Percentiles rank a stretch among this genome's conserved stretches.
phyloP scores from a whole-genome alignment of 2,113 vertebrate species.

The Carassius carassius region DNA sequence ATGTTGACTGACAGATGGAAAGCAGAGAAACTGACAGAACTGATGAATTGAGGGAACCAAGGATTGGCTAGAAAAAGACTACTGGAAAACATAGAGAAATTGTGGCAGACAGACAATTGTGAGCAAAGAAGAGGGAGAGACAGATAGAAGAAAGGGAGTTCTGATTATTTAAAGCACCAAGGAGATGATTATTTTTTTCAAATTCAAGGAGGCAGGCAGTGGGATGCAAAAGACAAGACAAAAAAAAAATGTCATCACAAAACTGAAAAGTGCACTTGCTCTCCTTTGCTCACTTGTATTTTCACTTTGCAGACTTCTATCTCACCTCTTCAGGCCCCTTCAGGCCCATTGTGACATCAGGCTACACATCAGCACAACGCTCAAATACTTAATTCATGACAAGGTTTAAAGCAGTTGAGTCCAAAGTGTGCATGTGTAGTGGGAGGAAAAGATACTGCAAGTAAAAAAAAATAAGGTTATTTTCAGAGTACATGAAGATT shows the following conservation, averaged over 20 bases:
- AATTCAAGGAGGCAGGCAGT: conserved; percentile 57
- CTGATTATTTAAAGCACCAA: conserved; percentile 21
- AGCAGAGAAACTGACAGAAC: conserved; percentile 15
- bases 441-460: background rate
- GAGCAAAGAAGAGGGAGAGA: conserved; percentile 15
- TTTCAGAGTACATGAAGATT: background rate
- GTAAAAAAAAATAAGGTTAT: background rate
- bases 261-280: conserved; percentile 28
- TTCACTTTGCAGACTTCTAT: background rate
- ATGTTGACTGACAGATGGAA: conserved; percentile 32
- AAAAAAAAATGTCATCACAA: conserved; percentile 55
- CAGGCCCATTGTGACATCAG: conserved; percentile 33
- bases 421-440: conserved; percentile 41
- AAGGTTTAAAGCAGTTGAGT: conserved; percentile 56
- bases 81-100: background rate
- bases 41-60: background rate
- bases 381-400: conserved; percentile 69
- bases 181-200: conserved; percentile 68
- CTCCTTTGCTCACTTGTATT: conserved; percentile 18
- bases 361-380: conserved; percentile 39
- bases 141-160: background rate
- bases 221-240: conserved; percentile 61
- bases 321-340: background rate
- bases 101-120: background rate
- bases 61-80: background rate